Evolutionary conservation across 2,888 invertebrate species (phyloP), one percentile per base, ranked within the genome.

Genomic region (Maniola hyperantus): DNA sequence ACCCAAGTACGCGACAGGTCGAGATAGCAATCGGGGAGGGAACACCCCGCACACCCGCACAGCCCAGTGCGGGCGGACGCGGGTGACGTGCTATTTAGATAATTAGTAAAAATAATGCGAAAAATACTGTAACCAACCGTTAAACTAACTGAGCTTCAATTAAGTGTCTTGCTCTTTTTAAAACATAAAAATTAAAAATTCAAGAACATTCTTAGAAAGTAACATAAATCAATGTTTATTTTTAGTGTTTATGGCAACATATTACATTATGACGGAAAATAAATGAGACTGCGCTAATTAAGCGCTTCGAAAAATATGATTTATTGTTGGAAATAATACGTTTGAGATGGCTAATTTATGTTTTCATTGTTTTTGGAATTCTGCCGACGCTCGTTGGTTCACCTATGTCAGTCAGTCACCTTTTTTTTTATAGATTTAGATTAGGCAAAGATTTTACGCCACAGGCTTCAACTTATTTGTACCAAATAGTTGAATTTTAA

Each of bases 281-380:
- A 84, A 83, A 88, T 85, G 85, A 83, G 83, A 78, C 77, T 73
- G 76, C 77, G 78, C 78, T 89, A 89, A 89, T 91, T 87, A 88
- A 78, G 77, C 82, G 81, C 80, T 82, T 79, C 77, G 79, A 76
- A 74, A 72, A 73, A 77, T 79, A 77, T 88, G 88, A 90, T 91
- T 90, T 89, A 81, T 79, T 69, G 69, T 68, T 71, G 62, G 71
- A 72, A 72, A 72, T 69, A 69, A 67, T 67, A 67, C 60, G 64
- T 69, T 64, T 60, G 65, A 59, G 58, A n/a, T 53, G 54, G 18
- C 65, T 73, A 73, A 73, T 72, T 75, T 72, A 74, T 72, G 71
- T 60, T 64, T 66, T 59, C 64, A 71, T 73, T 74, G 72, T 74
- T 75, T 70, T 68, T 64, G 60, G 50, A 66, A 34, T 64, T 65